Percentiles rank a stretch among this genome's conserved stretches.
These are phyloP conservation scores for Sarcophaga rosellei DNA, from an alignment of 2,888 invertebrate species.

Conservation along the genomic window DNA sequence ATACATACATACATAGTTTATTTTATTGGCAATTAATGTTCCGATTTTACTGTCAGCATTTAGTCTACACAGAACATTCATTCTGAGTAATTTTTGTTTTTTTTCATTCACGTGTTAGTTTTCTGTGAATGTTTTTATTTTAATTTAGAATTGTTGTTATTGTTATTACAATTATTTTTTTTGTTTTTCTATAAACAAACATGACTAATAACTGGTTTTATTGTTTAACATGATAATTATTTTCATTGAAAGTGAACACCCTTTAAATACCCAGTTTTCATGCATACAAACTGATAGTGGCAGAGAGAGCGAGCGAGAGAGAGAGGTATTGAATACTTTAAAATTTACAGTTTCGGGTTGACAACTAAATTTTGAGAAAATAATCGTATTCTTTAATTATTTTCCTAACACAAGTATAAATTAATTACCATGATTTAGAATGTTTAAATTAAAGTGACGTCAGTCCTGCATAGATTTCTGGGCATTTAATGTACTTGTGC, in stretches of 20 bases:
- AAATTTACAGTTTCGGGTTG: too few relatives aligned
- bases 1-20: background rate
- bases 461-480: too few relatives aligned
- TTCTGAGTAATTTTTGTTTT: background rate
- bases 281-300: background rate
- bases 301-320: too few relatives aligned
- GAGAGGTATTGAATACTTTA: too few relatives aligned
- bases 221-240: slow-evolving; percentile 24
- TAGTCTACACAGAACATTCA: too few relatives aligned
- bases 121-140: background rate
- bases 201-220: slow-evolving; percentile 30
- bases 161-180: background rate
- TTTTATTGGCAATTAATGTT: background rate
- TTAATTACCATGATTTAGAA: too few relatives aligned
- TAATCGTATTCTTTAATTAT: too few relatives aligned
- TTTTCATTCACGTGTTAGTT: background rate
- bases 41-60: too few relatives aligned
- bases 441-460: too few relatives aligned
- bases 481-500: too few relatives aligned
- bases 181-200: background rate
- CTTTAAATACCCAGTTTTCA: background rate
- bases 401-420: too few relatives aligned
- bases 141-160: background rate
- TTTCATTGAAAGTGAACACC: background rate
- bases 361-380: too few relatives aligned